phyloP scores from a whole-genome alignment of 30 jellyfish, hydroid and myxozoan genomes.

The Mastigias papua region DNA sequence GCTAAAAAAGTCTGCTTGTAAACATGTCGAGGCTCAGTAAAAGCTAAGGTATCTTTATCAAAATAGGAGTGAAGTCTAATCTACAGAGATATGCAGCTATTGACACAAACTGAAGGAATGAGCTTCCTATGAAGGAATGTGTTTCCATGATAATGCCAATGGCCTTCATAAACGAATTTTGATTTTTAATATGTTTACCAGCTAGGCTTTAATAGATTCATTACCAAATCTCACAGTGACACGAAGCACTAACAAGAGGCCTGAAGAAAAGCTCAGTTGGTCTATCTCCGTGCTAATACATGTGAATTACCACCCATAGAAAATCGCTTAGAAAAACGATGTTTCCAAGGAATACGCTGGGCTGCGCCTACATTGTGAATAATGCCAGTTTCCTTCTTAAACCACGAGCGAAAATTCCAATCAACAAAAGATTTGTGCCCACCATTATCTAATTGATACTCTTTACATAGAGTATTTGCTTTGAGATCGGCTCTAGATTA shows the following conservation, averaged over 20 bases:
- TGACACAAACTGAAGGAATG: no score
- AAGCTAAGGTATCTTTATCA: no score
- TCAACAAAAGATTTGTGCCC: constrained; percentile 30
- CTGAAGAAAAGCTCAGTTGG: background rate
- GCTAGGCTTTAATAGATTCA: background rate
- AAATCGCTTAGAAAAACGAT: constrained; percentile 2
- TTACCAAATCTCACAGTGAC: background rate
- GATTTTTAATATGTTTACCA: no score
- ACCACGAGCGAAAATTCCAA: constrained; percentile 68
- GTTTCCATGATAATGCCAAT: no score
- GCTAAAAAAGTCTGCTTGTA: no score
- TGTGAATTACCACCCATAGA: constrained; percentile 33
- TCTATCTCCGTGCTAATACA: constrained; percentile 26
- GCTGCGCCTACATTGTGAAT: constrained; percentile 13
- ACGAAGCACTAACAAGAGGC: background rate
- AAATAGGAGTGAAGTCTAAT: no score
- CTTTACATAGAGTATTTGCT: constrained; percentile 65
- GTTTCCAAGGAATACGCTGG: constrained; percentile 14
- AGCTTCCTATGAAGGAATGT: no score
- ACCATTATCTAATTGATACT: constrained; percentile 58
- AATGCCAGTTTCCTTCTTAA: constrained; percentile 25
- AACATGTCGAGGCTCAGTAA: no score
- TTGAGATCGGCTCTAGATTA: constrained; percentile 52
- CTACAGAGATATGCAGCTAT: no score
- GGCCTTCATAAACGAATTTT: no score